Percentiles rank a stretch among this genome's conserved stretches.
Conservation (phyloP, 2,888 invertebrate species). For the Dasypolia templi region DNA sequence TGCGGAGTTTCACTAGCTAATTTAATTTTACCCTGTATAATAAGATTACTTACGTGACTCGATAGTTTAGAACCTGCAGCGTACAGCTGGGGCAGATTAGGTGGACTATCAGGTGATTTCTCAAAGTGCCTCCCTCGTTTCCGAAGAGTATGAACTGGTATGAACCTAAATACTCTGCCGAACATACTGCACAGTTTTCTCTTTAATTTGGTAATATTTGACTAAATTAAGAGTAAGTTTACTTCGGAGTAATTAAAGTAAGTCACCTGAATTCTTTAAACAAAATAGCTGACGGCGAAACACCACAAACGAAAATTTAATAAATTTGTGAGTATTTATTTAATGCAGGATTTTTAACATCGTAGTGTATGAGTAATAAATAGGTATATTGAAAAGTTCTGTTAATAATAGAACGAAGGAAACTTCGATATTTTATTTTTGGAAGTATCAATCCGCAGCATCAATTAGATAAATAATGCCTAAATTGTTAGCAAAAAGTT, state of each 20-base stretch:
- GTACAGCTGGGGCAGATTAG: neutral
- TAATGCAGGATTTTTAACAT: neutral
- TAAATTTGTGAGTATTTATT: neutral
- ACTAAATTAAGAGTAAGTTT: neutral
- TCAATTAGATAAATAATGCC: neutral
- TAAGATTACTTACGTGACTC: constrained; percentile 14
- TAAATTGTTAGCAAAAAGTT: constrained; percentile 24
- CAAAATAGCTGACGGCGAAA: constrained; percentile 15
- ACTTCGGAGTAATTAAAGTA: neutral
- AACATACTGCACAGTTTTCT: neutral
- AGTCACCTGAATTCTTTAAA: constrained; percentile 6
- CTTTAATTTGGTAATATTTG: neutral
- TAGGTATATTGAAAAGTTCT: neutral
- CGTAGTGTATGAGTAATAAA: neutral
- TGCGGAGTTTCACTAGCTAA: too few species aligned
- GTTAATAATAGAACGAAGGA: neutral
- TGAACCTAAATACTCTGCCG: neutral
- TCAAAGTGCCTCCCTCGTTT: neutral
- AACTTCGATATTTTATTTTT: neutral
- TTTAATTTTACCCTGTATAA: too few species aligned
- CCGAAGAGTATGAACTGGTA: constrained; percentile 1
- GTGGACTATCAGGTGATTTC: neutral
- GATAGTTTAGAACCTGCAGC: neutral
- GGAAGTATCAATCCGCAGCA: neutral
- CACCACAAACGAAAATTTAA: neutral